phyloP scores from a whole-genome alignment of 2,888 invertebrate genomes.

The Volucella inanis region DNA sequence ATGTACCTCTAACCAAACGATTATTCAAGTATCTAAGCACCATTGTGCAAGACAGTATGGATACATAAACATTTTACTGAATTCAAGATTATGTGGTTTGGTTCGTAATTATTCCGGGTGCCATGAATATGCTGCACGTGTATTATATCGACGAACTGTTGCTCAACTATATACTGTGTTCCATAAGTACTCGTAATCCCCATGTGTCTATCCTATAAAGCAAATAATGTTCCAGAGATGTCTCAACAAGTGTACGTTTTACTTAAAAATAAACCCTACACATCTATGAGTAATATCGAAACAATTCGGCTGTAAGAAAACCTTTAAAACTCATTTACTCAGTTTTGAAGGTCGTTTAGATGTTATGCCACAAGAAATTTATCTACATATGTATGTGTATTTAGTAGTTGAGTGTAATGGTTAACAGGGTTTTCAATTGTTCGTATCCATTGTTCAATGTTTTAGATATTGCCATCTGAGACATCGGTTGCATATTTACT shows the following conservation, averaged over 20 bases:
- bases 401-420: too few species aligned
- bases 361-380: too few species aligned
- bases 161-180: background rate
- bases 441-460: too few species aligned
- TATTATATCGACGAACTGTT: background rate
- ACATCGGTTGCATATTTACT: too few species aligned
- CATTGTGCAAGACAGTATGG: background rate
- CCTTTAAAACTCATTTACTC: constrained; percentile 4
- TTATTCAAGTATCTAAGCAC: constrained; percentile 4
- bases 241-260: too few species aligned
- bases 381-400: too few species aligned
- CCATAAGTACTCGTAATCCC: background rate
- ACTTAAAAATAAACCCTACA: too few species aligned
- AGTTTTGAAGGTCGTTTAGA: too few species aligned
- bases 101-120: background rate
- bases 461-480: too few species aligned
- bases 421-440: too few species aligned
- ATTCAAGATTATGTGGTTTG: background rate
- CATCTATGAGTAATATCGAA: background rate
- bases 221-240: too few species aligned
- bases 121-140: background rate
- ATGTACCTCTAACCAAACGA: background rate
- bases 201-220: too few species aligned
- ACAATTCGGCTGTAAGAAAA: constrained; percentile 9
- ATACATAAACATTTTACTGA: constrained; percentile 1